phyloP scores from a whole-genome alignment of 2,113 vertebrate genomes.

The Haliaeetus leucogaster region DNA sequence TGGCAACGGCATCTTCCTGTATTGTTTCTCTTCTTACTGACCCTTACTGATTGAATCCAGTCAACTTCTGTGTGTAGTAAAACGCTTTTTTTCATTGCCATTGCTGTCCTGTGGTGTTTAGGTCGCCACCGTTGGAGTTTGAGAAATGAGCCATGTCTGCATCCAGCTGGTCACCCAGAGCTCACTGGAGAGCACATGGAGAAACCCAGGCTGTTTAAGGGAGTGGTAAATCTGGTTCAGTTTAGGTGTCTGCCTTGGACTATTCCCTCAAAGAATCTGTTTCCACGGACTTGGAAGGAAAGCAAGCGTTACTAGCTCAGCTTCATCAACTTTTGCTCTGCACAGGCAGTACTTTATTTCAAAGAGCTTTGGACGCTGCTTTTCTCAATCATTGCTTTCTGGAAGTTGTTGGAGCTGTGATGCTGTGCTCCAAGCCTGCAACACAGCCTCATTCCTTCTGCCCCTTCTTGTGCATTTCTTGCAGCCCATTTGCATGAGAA shows the following conservation, averaged over 20 bases:
- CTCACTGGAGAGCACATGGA: not conserved
- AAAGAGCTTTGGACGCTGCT: not conserved
- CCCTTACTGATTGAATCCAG: not conserved
- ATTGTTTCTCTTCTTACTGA: not conserved
- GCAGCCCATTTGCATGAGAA: not conserved
- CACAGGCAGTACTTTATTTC: not conserved
- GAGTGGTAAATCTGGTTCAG: not conserved
- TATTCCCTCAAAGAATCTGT: not conserved
- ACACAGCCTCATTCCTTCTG: not conserved
- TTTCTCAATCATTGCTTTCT: not conserved
- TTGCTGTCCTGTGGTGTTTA: not conserved
- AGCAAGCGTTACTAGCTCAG: not conserved
- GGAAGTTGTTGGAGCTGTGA: not conserved
- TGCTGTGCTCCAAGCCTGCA: not conserved
- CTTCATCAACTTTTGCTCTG: not conserved
- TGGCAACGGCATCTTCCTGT: not conserved
- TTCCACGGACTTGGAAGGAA: not conserved
- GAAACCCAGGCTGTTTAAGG: not conserved
- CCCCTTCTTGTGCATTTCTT: not conserved
- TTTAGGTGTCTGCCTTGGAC: not conserved
- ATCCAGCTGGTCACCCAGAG: not conserved
- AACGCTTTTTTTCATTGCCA: not conserved
- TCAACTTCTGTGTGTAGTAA: not conserved
- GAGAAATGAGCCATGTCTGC: not conserved
- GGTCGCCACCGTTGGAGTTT: fast-evolving